Percentiles rank a stretch among this genome's conserved stretches.
Conservation (phyloP, 1,140 invertebrate genomes). For the Pogonus chalceus region DNA sequence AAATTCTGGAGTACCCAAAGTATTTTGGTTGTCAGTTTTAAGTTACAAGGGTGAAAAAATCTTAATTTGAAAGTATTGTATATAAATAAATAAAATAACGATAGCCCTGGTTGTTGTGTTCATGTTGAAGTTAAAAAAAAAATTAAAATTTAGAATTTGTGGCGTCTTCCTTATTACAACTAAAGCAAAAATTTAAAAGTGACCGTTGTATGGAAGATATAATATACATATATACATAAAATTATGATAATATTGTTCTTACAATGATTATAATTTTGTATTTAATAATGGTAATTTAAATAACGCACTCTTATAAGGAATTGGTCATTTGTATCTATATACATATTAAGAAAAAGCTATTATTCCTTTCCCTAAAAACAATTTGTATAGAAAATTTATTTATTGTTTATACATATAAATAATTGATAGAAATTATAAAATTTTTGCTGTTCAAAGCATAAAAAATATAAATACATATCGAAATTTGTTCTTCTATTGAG, state of each 20-base stretch:
- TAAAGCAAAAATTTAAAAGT: slow-evolving; percentile 1
- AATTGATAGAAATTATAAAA: background rate
- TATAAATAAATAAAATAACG: too few relatives aligned
- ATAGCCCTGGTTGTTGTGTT: background rate
- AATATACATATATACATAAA: too few relatives aligned
- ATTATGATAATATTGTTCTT: too few relatives aligned
- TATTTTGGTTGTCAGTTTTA: too few relatives aligned
- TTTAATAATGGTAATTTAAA: background rate
- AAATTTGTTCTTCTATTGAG: slow-evolving; percentile 2
- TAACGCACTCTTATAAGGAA: slow-evolving; percentile 4
- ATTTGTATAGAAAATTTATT: slow-evolving; percentile 4
- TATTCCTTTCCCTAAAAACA: background rate
- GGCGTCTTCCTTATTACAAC: slow-evolving; percentile 1
- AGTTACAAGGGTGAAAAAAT: too few relatives aligned
- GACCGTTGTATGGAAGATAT: background rate
- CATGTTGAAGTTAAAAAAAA: background rate
- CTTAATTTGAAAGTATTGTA: too few relatives aligned
- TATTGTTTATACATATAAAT: background rate
- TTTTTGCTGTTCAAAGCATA: slow-evolving; percentile 1
- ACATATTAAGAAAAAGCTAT: too few relatives aligned
- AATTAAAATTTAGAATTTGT: background rate
- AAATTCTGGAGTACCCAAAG: too few relatives aligned
- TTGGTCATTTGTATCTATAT: background rate
- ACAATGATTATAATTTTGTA: background rate
- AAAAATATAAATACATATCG: slow-evolving; percentile 5